Base-by-base conservation (phyloP, 1,140 invertebrate species). In the Camponotus floridanus region DNA sequence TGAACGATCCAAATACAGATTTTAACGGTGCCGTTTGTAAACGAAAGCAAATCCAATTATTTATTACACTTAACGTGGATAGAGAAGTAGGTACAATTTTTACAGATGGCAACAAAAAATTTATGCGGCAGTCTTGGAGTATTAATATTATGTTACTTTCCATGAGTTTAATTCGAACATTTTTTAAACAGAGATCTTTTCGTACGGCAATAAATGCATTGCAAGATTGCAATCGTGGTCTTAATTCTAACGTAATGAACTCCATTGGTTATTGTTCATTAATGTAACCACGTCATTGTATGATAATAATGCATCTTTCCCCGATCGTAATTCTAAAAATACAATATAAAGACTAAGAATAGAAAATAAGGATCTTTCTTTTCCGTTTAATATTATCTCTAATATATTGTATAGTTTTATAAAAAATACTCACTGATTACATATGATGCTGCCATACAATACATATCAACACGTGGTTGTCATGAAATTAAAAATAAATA, bases 41-140 rank as follows among this genome's bases (percentile, higher is more conserved):
- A 9, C 94, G 91, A 76, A 95, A 94, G 21, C 91, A 94, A 57
- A 95, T 92, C 94, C 94, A 95, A 71, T 90, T 91, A 45, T 91
- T 89, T 1, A 83, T 86, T 48, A 95, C 78, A 67, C 76, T 91
- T 62, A 95, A 86, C 0, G 87, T 90, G 4, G 94, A 94, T 2
- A 95, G 59, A 1, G 93, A 93, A 45, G 80, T 84, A 39, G 94
- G 94, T 64, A 94, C 89, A 26, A 95, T 87, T 87, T 92, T 94
- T 6, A 94, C 81, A 36, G 84, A 87, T 36, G 91, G 87, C 51
- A 92, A 76, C 39, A 79, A 76, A 21, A 94, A 86, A 36, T 36
- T 90, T 83, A 88, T 89, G 42, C 13, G 90, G 86, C 85, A 85
- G 26, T 91, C 87, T 74, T 86, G 85, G 18, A 92, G 83, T 70